phyloP scores from a whole-genome alignment of 2,888 invertebrate genomes.

The Scaptomyza parva region DNA sequence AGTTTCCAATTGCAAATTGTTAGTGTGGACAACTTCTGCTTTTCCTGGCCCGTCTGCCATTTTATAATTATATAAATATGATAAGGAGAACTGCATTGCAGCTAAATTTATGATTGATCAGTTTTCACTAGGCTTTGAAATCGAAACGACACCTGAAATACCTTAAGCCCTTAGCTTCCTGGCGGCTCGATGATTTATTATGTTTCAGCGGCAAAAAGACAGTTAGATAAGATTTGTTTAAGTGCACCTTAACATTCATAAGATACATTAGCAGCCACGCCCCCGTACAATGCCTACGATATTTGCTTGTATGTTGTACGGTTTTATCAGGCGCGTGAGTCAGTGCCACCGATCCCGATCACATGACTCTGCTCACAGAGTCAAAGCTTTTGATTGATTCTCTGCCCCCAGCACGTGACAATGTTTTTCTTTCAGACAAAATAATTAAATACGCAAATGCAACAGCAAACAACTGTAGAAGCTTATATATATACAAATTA shows the following conservation, averaged over 20 bases:
- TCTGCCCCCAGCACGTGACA: conserved; percentile 65
- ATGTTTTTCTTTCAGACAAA: conserved; percentile 24
- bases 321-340: conserved; percentile 57
- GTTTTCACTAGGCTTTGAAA: conserved; percentile 34
- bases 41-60: conserved; percentile 2
- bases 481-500: not conserved
- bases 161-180: conserved; percentile 39
- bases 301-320: conserved; percentile 25
- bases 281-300: not conserved
- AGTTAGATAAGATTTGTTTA: conserved; percentile 40
- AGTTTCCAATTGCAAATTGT: conserved; percentile 36
- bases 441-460: conserved; percentile 65
- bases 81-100: conserved; percentile 57
- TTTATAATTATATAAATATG: conserved; percentile 36
- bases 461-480: conserved; percentile 45
- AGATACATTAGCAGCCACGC: conserved; percentile 7
- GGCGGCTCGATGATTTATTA: conserved; percentile 58
- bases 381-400: conserved; percentile 42
- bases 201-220: conserved; percentile 43
- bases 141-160: conserved; percentile 31
- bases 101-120: conserved; percentile 49
- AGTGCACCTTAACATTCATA: conserved; percentile 29
- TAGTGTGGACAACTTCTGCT: conserved; percentile 10
- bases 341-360: conserved; percentile 52
- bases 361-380: conserved; percentile 60